Evolutionary conservation across 2,113 vertebrate species (phyloP).

Genomic region (Lycaon pictus): DNA sequence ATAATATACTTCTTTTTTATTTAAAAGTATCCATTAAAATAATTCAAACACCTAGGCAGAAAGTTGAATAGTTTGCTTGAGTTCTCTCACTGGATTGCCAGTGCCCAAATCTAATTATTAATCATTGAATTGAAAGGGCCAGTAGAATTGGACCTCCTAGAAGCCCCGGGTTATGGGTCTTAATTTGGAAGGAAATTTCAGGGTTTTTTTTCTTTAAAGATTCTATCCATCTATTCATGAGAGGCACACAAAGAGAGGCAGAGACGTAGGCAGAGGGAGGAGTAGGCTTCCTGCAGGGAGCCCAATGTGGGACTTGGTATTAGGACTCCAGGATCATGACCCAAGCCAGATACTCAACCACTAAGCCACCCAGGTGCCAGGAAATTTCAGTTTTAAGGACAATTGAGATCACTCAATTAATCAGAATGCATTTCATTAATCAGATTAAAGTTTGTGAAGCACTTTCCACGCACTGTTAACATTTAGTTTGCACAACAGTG

Average conservation of each 20-base stretch:
- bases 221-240: too few relatives aligned
- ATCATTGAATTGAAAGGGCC: not conserved
- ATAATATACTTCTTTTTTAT: not conserved
- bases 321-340: too few relatives aligned
- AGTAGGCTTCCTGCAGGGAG: too few relatives aligned
- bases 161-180: not conserved
- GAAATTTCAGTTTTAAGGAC: not conserved
- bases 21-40: not conserved
- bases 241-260: too few relatives aligned
- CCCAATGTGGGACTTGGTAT: too few relatives aligned
- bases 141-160: not conserved
- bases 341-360: too few relatives aligned
- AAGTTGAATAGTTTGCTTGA: not conserved
- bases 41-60: not conserved
- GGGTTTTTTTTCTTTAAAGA: too few relatives aligned
- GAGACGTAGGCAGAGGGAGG: too few relatives aligned
- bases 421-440: not conserved
- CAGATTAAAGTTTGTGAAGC: not conserved
- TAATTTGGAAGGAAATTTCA: not conserved
- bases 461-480: not conserved
- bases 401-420: not conserved
- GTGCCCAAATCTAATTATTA: not conserved
- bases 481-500: not conserved
- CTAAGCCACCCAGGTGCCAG: too few relatives aligned
- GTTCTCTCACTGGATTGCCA: not conserved